Base-by-base conservation (phyloP, 92 coral and sea anemone species). In the Nematostella vectensis region DNA sequence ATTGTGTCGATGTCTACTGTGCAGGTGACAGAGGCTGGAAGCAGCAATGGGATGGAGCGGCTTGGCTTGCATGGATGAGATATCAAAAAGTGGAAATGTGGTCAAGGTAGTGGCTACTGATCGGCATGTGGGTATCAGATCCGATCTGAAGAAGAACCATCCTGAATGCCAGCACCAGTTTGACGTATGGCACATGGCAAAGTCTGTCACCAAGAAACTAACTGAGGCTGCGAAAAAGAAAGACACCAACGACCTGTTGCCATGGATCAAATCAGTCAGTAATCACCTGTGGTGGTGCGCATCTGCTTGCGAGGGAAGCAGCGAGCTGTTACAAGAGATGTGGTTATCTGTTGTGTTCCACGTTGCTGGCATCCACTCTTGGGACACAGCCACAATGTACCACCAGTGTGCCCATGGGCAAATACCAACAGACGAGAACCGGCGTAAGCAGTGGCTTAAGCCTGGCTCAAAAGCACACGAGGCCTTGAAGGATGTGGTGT, bases 261-360 rank as follows among this genome's bases (percentile, higher is more conserved):
- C 77, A 2, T 70, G 69, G 77, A 61, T 61, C 29, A 61, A 61
- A 59, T 70, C 77, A 18, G 63, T 61, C 12, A 61, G 62, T 56
- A 70, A 70, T 59, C 77, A 70, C 31, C 70, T 62, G 37, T 71
- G 58, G 51, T 71, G 78, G 78, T 71, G 64, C 43, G 70, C 77
- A 0, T 53, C 65, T 59, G 38, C 55, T 27, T 61, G 70, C 11
- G 55, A 56, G 31, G 72, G 56, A 54, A 51, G 54, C 37, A 62
- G 55, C 11, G 50, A 52, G 27, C 50, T 71, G n/a, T 22, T 44
- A 38, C 27, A 28, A 44, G 72, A 55, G 55, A 66, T 52, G 72
- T 66, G 63, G 72, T 18, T 66, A 10, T 66, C 56, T 2, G 47
- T 44, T 27, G 39, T 66, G 49, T 55, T 17, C 55, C 64, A 66